These are phyloP conservation scores for Drosophila austrosaltans DNA, from an alignment of 2,888 invertebrate genomes.

Conservation along the genomic window DNA sequence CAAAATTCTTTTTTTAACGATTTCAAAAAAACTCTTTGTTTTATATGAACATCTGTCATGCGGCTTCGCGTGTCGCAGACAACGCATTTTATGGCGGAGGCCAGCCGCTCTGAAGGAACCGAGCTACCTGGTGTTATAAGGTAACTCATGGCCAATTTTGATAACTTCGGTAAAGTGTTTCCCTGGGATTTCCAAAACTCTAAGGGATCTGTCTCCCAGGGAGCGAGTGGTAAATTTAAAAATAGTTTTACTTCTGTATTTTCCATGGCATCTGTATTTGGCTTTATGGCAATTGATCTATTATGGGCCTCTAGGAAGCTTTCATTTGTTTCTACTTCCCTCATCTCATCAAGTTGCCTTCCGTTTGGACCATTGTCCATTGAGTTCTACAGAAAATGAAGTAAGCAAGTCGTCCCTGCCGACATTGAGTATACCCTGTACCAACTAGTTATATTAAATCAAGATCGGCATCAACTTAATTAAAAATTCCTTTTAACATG, in stretches of 20 bases:
- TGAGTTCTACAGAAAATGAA: conserved; percentile 2
- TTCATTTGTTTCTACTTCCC: conserved; percentile 3
- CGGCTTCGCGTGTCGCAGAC: conserved; percentile 14
- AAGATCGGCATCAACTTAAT: too few species aligned
- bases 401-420: too few species aligned
- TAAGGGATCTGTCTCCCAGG: conserved; percentile 18
- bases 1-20: conserved; percentile 1
- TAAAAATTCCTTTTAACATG: too few species aligned
- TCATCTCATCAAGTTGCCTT: conserved; percentile 5
- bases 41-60: too few species aligned
- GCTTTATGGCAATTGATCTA: conserved; percentile 7
- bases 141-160: conserved; percentile 12
- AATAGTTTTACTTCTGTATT: too few species aligned
- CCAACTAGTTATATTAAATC: too few species aligned
- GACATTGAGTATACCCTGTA: too few species aligned
- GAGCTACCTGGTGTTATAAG: conserved; percentile 21
- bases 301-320: conserved; percentile 2
- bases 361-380: neutral
- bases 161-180: conserved; percentile 10
- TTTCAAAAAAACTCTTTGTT: too few species aligned
- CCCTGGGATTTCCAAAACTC: conserved; percentile 17
- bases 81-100: conserved; percentile 20
- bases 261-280: neutral
- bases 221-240: conserved; percentile 8
- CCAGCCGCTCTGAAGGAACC: conserved; percentile 12